These are phyloP conservation scores for Caenorhabditis sp. DNA, from an alignment of 2,888 invertebrate species.

Conservation along the genomic window DNA sequence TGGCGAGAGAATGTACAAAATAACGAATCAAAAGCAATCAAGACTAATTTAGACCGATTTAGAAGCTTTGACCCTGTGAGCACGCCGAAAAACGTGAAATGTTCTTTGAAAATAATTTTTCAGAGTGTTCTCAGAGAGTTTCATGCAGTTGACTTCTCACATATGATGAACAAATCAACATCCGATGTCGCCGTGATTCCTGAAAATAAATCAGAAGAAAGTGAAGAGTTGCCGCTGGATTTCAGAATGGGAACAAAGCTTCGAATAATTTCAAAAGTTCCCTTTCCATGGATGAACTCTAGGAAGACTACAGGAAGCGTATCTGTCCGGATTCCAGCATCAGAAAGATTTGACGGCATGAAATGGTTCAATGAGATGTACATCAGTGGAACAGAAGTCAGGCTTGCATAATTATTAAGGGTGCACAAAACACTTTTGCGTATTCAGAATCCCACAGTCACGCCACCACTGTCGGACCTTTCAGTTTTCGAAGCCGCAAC, in stretches of 20 bases:
- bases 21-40: too few relatives aligned
- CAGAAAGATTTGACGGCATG: slow-evolving; percentile 58
- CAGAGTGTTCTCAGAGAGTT: slow-evolving; percentile 33
- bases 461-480: not conserved
- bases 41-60: slow-evolving; percentile 20
- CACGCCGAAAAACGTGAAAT: not conserved
- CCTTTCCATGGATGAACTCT: slow-evolving; percentile 63
- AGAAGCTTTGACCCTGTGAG: slow-evolving; percentile 46
- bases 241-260: slow-evolving; percentile 56
- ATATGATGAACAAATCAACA: too few relatives aligned
- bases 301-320: slow-evolving; percentile 55
- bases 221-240: slow-evolving; percentile 52
- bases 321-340: slow-evolving; percentile 54
- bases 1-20: not conserved
- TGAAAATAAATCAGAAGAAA: not conserved
- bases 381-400: slow-evolving; percentile 14
- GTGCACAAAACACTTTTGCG: too few relatives aligned
- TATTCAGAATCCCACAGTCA: slow-evolving; percentile 11
- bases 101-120: not conserved
- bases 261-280: slow-evolving; percentile 36
- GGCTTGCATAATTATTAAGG: too few relatives aligned
- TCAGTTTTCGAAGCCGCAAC: slow-evolving; percentile 61
- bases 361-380: slow-evolving; percentile 38
- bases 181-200: too few relatives aligned
- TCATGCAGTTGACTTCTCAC: slow-evolving; percentile 50